phyloP scores from a whole-genome alignment of 2,113 vertebrate species.

The Pollachius pollachius region DNA sequence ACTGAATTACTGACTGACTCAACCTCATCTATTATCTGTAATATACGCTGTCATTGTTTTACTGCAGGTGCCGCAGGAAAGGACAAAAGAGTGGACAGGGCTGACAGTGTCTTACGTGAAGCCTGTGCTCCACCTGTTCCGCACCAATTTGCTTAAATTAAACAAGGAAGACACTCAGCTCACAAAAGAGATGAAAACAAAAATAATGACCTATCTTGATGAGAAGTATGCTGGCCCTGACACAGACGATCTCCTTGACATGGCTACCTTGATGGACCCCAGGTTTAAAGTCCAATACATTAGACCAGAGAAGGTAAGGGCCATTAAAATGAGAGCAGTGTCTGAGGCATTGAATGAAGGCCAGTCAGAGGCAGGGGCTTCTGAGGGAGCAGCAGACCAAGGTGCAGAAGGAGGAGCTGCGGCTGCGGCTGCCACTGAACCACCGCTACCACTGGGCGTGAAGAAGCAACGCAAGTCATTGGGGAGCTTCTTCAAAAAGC shows the following conservation, averaged over 20 bases:
- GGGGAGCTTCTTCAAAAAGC: not conserved
- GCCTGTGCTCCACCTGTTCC: slow-evolving; percentile 9
- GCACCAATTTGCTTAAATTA: not conserved
- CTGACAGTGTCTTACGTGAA: slow-evolving; percentile 3
- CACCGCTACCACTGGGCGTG: not conserved
- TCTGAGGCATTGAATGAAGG: too few species aligned
- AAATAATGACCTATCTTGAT: not conserved
- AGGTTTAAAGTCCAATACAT: too few species aligned
- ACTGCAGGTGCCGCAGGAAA: too few species aligned
- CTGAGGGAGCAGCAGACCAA: not conserved
- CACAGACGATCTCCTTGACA: too few species aligned
- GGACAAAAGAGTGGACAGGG: too few species aligned
- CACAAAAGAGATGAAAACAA: not conserved
- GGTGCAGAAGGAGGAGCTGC: not conserved
- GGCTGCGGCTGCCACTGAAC: not conserved
- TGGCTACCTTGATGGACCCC: too few species aligned
- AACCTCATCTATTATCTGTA: too few species aligned
- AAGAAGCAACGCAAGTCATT: not conserved
- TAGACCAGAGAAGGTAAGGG: too few species aligned
- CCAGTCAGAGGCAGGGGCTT: too few species aligned
- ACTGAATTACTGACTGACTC: too few species aligned
- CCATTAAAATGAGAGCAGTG: too few species aligned
- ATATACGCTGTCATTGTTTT: too few species aligned
- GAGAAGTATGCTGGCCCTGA: not conserved
- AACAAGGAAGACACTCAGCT: slow-evolving; percentile 16